A percentile compares a stretch with the other conserved stretches of the same genome.
Conservation (phyloP, 2,113 vertebrate genomes). For the Paratilapia polleni region DNA sequence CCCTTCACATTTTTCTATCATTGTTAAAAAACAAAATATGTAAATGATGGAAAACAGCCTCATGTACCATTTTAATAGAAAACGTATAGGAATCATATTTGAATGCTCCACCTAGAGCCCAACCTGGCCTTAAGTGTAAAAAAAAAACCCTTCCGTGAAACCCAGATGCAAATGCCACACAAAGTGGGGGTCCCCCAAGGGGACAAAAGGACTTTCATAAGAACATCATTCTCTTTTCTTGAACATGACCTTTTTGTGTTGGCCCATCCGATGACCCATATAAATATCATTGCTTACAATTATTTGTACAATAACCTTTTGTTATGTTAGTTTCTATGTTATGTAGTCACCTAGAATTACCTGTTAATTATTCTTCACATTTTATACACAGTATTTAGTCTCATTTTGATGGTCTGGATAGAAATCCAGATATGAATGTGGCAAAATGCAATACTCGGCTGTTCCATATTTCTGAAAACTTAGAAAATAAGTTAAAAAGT, state of each 20-base stretch:
- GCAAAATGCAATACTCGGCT: background rate
- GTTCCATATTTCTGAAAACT: background rate
- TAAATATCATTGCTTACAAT: background rate
- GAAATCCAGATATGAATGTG: background rate
- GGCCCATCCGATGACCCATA: background rate
- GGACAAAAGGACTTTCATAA: background rate
- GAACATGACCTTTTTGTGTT: background rate
- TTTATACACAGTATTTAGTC: background rate
- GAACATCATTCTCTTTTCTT: background rate
- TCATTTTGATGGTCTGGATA: background rate
- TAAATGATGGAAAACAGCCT: background rate
- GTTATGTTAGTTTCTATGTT: background rate
- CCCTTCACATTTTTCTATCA: too few relatives aligned
- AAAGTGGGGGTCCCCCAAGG: background rate
- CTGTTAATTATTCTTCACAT: background rate
- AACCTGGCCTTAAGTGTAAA: background rate
- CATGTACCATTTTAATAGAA: background rate
- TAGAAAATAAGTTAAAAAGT: background rate
- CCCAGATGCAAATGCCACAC: background rate
- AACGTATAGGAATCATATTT: too few relatives aligned
- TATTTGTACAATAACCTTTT: background rate
- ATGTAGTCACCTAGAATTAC: background rate
- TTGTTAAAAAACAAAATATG: too few relatives aligned
- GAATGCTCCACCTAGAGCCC: background rate
- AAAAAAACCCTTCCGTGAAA: background rate